Conservation (phyloP, 2,888 invertebrate species). For the Eurytoma californica region DNA sequence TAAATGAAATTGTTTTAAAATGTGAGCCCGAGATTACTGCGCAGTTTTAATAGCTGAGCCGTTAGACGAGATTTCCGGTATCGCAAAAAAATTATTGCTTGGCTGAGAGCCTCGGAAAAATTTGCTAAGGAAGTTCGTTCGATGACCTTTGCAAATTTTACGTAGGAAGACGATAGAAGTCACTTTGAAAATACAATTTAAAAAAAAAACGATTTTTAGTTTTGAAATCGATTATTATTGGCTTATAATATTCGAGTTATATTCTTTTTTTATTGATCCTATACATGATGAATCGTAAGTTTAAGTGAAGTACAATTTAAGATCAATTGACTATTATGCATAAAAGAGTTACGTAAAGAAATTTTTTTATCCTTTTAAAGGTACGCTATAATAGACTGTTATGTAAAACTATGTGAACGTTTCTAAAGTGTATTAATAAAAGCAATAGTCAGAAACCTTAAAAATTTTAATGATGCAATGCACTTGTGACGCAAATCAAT, state of each 20-base stretch:
- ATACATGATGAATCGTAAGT: not conserved
- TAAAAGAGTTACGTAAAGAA: conserved; percentile 19
- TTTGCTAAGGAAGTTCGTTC: conserved; percentile 19
- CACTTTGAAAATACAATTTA: not conserved
- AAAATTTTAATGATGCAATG: no score
- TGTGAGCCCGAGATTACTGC: not conserved
- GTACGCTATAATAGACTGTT: not conserved
- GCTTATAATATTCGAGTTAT: no score
- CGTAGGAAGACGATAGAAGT: not conserved
- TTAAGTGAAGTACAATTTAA: not conserved
- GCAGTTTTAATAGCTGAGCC: conserved; percentile 33
- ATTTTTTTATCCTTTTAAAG: conserved; percentile 22
- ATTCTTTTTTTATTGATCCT: no score
- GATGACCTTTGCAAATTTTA: conserved; percentile 32
- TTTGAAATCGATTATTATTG: not conserved
- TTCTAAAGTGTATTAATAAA: no score
- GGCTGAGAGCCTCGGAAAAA: not conserved
- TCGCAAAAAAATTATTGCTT: conserved; percentile 11
- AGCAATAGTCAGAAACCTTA: no score
- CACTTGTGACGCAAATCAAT: no score
- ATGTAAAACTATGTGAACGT: not conserved
- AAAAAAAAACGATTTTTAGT: not conserved
- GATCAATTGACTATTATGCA: not conserved
- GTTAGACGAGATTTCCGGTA: conserved; percentile 25
- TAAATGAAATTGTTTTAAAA: no score